Base-by-base conservation (phyloP, 35 echinoderm and acorn worm species). In the Stichopus chloronotus region DNA sequence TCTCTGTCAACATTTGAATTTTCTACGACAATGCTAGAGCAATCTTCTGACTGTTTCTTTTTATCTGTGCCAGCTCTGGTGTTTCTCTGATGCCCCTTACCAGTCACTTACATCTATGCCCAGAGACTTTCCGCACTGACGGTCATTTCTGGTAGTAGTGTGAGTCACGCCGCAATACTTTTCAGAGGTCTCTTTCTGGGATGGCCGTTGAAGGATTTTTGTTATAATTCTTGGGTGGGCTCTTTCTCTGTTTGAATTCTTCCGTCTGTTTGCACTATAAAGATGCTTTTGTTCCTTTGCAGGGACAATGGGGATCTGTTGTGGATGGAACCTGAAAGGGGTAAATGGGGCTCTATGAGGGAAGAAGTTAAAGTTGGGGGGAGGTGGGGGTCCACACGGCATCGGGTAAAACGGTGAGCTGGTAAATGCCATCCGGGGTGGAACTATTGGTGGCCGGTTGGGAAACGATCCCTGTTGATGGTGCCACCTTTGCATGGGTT, bases 121-220 rank as follows among this genome's bases (percentile, higher is more conserved):
- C 30, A 43, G 30, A 43, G 30, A 43, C 30, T 43, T 43, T 43
- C 30, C 30, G 3, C 30, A 43, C 30, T 43, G 30, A 43, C 30
- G 30, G 30, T 43, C 30, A 43, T 74, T 17, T 65, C 61, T 65
- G 19, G 30, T 9, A 8, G 61, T 11, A 65, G 19, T 5, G 19
- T 19, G 61, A 17, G 11, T 19, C 11, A 65, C 9, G 61, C 19
- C 19, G 17, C 69, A 19, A 2, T 74, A 7, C 69, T 74, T 74
- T 74, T 74, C 69, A 7, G 69, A 19, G 2, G 69, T 74, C 6
- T 74, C 69, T 21, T 74, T 74, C 69, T 58, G 82, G 23, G 59
- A 22, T 5, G 87, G 87, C 25, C 87, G 87, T 20, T 89, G 87
- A 22, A 89, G 87, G 16, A 89, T 89, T 71, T 89, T 89, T 69